Evolutionary conservation across 2,888 invertebrate species (phyloP), one percentile per base, ranked within the genome.

Genomic region (Eledona agricola): DNA sequence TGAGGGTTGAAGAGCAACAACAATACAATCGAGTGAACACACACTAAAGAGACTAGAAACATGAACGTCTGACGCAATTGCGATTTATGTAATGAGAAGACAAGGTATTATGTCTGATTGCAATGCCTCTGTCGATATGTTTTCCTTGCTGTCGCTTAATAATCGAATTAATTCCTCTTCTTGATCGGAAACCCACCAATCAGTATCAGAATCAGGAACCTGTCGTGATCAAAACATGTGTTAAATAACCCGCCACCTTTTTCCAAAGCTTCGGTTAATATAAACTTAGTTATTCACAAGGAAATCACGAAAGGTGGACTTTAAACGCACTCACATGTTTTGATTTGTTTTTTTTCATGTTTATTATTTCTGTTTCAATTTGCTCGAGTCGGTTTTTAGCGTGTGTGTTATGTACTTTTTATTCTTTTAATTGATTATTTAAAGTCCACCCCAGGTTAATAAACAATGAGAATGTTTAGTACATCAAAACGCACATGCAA

Each of bases 111-210:
- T 77, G 69, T 78, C 77, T 59, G 76, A 71, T 65, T 75, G 75
- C 57, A 74, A 69, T 58, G 62, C 67, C 55, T 66, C 64, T 51
- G 75, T 76, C 37, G 70, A 64, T 59, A 84, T 81, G 58, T 83
- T 83, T 69, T 85, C 84, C 61, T 83, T 82, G 63, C 84, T 84
- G 73, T 83, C 85, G 77, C 87, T 87, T 64, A 88, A 79, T 66
- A 89, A 84, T 65, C 86, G 85, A 66, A 89, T 79, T 34, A 89
- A 79, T 76, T 89, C 89, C 62, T 89, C 89, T 71, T 89, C 89
- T 76, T 88, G 88, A 72, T 89, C 88, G 10, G 89, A 89, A 72
- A 86, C 84, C 79, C 87, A 86, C 80, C 88, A 82, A 72, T 89
- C 88, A 31, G 86, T 86, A 74, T 88, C 87, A 16, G 87, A 87